Percentiles rank a stretch among this genome's conserved stretches.
Conservation (phyloP, 2,888 invertebrate species). For the Acronicta aceris region DNA sequence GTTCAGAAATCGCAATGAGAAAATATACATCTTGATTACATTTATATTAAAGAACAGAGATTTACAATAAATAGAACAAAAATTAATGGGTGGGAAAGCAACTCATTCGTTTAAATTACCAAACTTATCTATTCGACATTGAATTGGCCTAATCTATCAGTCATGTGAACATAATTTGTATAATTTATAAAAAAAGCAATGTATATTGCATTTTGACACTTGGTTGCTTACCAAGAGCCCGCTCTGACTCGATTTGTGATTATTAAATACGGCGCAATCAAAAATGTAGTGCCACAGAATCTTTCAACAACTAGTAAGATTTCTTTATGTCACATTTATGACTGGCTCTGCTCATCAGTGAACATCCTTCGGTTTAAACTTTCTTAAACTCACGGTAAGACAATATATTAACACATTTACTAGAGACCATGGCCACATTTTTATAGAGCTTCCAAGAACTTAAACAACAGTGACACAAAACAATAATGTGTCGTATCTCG, state of each 20-base stretch:
- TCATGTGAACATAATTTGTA: constrained; percentile 56
- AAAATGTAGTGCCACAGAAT: no score
- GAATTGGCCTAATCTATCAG: constrained; percentile 59
- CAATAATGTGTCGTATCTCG: constrained; percentile 1
- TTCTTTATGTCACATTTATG: no score
- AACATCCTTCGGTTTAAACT: no score
- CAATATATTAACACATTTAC: no score
- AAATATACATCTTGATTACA: constrained; percentile 43
- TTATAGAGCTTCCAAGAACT: neutral
- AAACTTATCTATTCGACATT: constrained; percentile 32
- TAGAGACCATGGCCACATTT: constrained; percentile 12
- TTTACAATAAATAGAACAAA: constrained; percentile 25
- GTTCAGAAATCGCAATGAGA: constrained; percentile 37
- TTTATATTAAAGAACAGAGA: constrained; percentile 33
- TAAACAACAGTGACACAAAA: neutral
- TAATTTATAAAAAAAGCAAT: constrained; percentile 32
- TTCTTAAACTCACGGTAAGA: no score
- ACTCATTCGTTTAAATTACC: constrained; percentile 33
- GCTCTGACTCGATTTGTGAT: neutral
- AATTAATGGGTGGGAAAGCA: constrained; percentile 21
- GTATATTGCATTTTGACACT: constrained; percentile 32
- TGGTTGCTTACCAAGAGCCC: constrained; percentile 19
- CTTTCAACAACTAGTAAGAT: no score
- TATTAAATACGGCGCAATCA: no score
- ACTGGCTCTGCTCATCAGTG: no score